Percentiles rank a stretch among this genome's conserved stretches.
phyloP scores from a whole-genome alignment of 2,888 invertebrate species.

The Oegoconia quadripuncta region DNA sequence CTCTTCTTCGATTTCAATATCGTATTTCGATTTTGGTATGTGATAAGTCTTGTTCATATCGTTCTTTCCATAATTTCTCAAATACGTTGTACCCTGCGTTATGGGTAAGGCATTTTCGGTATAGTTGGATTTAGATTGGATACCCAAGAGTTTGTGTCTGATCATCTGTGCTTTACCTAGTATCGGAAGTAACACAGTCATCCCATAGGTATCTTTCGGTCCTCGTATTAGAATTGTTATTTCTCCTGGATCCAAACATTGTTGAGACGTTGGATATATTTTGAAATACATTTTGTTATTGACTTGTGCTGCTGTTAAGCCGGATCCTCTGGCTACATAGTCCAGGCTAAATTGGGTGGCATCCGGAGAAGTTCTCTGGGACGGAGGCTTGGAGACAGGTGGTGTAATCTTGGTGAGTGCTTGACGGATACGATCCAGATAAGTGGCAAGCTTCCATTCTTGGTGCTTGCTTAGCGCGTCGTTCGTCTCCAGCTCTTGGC shows the following conservation, averaged over 20 bases:
- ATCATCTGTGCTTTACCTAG: constrained; percentile 70
- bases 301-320: constrained; percentile 78
- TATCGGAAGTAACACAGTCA: constrained; percentile 61
- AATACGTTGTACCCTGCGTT: constrained; percentile 64
- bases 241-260: constrained; percentile 66
- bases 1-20: constrained; percentile 73
- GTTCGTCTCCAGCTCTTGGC: constrained; percentile 73
- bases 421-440: constrained; percentile 69
- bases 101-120: constrained; percentile 64
- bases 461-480: constrained; percentile 69
- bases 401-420: constrained; percentile 62
- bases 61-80: constrained; percentile 64
- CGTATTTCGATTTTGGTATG: constrained; percentile 68
- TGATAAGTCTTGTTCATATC: constrained; percentile 69
- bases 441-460: constrained; percentile 78
- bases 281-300: constrained; percentile 77
- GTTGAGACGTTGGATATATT: constrained; percentile 77
- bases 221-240: constrained; percentile 70
- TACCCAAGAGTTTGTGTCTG: constrained; percentile 60
- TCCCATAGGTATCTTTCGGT: constrained; percentile 68
- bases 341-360: constrained; percentile 63
- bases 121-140: constrained; percentile 52
- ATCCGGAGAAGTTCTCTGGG: constrained; percentile 57
- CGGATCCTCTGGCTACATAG: constrained; percentile 81
- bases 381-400: constrained; percentile 54